These are phyloP conservation scores for Apolygus lucorum DNA, from an alignment of 1,140 invertebrate genomes.

Conservation along the genomic window DNA sequence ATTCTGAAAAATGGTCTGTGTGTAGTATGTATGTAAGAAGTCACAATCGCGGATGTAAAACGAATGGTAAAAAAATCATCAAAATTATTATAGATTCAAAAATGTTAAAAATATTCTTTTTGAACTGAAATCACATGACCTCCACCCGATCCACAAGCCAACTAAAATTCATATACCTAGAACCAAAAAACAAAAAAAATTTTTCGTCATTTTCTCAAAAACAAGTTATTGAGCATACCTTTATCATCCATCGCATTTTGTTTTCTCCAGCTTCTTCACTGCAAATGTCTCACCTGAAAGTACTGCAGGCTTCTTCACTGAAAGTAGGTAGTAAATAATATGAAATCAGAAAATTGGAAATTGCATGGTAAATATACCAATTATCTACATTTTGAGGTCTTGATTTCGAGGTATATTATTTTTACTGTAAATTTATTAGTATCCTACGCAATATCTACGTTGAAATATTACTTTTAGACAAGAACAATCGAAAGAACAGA, in stretches of 20 bases:
- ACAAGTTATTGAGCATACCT: neutral
- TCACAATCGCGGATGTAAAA: neutral
- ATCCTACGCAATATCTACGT: neutral
- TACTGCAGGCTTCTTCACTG: neutral
- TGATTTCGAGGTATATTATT: neutral
- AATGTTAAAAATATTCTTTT: neutral
- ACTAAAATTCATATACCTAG: neutral
- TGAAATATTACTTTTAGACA: constrained; percentile 2
- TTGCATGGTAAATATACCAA: neutral
- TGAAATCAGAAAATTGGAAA: neutral
- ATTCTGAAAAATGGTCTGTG: constrained; percentile 1
- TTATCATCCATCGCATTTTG: neutral
- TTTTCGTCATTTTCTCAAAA: neutral
- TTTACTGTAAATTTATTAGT: constrained; percentile 2
- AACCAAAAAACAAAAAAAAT: neutral
- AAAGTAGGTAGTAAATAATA: too few relatives aligned
- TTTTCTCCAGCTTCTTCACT: neutral
- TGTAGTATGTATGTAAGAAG: neutral
- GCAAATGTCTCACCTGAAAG: neutral
- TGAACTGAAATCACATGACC: neutral
- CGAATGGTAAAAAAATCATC: neutral
- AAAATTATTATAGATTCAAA: neutral
- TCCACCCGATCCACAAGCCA: neutral
- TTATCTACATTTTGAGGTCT: neutral
- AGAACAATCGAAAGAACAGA: neutral